phyloP scores from a whole-genome alignment of 2,113 vertebrate genomes.

The Rhabdomys dilectus region DNA sequence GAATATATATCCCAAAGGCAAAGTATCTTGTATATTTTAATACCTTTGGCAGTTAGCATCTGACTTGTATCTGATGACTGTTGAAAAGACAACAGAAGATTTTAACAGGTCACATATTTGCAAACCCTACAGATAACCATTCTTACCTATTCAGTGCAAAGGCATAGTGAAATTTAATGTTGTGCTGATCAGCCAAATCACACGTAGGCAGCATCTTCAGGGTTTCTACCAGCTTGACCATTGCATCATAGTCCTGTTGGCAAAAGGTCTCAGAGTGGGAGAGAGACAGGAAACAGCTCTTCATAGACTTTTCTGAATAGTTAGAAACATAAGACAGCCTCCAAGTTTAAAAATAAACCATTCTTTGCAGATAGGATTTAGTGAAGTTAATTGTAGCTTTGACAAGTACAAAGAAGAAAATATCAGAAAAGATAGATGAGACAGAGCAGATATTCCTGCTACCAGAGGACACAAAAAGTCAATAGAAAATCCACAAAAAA shows the following conservation, averaged over 20 bases:
- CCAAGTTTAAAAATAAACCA: constrained; percentile 8
- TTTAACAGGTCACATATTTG: not conserved
- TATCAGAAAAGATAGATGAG: not conserved
- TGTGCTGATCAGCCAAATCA: constrained; percentile 95
- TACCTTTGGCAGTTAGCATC: constrained; percentile 2
- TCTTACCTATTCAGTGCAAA: constrained; percentile 97
- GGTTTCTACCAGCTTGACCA: constrained; percentile 97
- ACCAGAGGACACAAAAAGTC: not conserved
- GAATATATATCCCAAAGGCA: constrained; percentile 29
- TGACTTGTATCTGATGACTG: not conserved
- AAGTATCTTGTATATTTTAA: not conserved
- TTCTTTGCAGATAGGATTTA: not conserved
- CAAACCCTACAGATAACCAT: constrained; percentile 7
- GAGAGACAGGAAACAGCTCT: constrained; percentile 43
- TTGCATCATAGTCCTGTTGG: constrained; percentile 95
- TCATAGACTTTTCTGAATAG: not conserved
- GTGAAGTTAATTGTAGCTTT: constrained; percentile 4
- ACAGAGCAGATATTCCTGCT: constrained; percentile 44
- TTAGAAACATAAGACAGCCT: constrained; percentile 13
- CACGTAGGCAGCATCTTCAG: constrained; percentile 96
- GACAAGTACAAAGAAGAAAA: not conserved
- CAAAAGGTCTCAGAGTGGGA: constrained; percentile 50
- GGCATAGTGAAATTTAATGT: constrained; percentile 98
- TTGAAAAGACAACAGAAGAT: constrained; percentile 11
- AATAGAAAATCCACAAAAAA: not conserved